These are phyloP conservation scores for Augochlora pura DNA, from an alignment of 1,140 invertebrate species.

Conservation along the genomic window DNA sequence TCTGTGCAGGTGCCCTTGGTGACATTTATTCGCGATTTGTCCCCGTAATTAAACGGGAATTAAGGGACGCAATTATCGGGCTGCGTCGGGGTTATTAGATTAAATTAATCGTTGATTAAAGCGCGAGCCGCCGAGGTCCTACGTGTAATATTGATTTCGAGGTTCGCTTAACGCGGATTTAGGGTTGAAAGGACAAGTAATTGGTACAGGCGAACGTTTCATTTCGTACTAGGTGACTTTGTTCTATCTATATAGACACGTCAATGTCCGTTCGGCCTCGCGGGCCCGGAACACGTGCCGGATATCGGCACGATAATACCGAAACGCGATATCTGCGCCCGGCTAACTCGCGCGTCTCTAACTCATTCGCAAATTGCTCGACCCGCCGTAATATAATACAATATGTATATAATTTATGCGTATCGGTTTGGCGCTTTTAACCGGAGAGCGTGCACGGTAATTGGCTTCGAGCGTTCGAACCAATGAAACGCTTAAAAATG, in stretches of 20 bases:
- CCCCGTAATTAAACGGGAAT: conserved; percentile 24
- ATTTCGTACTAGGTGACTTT: conserved; percentile 28
- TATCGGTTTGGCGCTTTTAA: not conserved
- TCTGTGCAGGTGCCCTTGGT: too few relatives aligned
- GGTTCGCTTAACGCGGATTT: conserved; percentile 35
- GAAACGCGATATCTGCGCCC: not conserved
- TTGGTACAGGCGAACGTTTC: conserved; percentile 41
- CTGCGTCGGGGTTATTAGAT: conserved; percentile 36
- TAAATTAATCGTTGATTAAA: conserved; percentile 52
- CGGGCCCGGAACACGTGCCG: not conserved
- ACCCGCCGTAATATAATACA: not conserved
- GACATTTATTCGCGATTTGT: not conserved
- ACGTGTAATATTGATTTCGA: conserved; percentile 42
- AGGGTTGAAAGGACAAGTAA: conserved; percentile 47
- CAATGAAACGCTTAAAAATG: too few relatives aligned
- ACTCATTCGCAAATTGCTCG: not conserved
- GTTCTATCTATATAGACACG: conserved; percentile 33
- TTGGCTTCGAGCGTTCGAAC: not conserved
- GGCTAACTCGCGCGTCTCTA: not conserved
- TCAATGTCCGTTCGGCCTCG: not conserved
- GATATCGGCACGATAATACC: conserved; percentile 29
- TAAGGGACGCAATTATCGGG: conserved; percentile 35
- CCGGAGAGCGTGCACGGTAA: too few relatives aligned
- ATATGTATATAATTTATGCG: conserved; percentile 1
- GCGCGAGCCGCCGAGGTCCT: conserved; percentile 14